These are phyloP conservation scores for Tridacna crocea DNA, from an alignment of 2,888 invertebrate genomes.

Conservation along the genomic window DNA sequence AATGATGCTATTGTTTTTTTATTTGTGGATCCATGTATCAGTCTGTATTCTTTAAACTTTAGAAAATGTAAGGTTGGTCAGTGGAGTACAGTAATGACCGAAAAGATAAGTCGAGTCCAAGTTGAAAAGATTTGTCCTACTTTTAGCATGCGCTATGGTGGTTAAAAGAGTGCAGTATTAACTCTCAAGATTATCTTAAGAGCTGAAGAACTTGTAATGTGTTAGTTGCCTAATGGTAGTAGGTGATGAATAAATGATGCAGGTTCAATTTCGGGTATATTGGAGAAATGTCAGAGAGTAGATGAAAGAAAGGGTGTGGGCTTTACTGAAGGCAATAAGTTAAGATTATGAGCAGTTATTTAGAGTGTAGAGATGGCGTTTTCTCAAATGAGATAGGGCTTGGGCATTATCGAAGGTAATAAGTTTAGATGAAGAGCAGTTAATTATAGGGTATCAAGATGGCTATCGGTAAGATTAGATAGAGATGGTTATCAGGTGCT, in stretches of 20 bases:
- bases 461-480: neutral
- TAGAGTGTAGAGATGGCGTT: neutral
- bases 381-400: too few species aligned
- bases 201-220: neutral
- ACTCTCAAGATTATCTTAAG: too few species aligned
- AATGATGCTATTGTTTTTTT: neutral
- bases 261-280: neutral
- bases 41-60: too few species aligned
- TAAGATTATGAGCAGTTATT: neutral
- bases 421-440: too few species aligned
- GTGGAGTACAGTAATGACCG: too few species aligned
- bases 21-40: neutral
- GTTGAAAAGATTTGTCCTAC: neutral
- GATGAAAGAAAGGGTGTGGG: slow-evolving; percentile 11
- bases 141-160: neutral
- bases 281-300: neutral
- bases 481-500: neutral
- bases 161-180: neutral
- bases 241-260: neutral
- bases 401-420: too few species aligned
- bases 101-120: too few species aligned
- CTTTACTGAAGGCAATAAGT: neutral
- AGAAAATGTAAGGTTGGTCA: neutral
- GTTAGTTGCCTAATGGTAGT: neutral
- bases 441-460: too few species aligned